These are phyloP conservation scores for Orchesella cincta DNA, from an alignment of 1,140 invertebrate genomes.

Conservation along the genomic window DNA sequence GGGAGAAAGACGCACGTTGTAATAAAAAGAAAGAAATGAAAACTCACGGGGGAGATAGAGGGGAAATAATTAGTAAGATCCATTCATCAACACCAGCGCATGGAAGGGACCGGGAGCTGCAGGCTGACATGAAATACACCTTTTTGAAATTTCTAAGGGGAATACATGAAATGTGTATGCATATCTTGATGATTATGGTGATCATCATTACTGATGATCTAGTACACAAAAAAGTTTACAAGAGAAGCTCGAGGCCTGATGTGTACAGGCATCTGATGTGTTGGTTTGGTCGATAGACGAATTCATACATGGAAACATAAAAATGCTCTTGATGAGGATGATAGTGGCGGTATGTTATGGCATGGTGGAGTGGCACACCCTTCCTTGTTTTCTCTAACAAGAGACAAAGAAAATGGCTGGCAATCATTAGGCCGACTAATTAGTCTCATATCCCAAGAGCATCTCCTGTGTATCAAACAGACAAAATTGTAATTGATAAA, in stretches of 20 bases:
- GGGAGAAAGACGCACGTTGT: not conserved
- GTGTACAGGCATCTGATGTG: no score
- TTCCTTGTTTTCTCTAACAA: not conserved
- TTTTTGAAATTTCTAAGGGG: constrained; percentile 10
- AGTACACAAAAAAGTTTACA: not conserved
- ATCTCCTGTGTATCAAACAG: no score
- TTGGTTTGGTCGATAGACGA: no score
- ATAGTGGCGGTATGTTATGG: not conserved
- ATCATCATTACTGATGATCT: not conserved
- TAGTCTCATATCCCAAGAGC: not conserved
- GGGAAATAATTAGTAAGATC: constrained; percentile 30
- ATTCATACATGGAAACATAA: no score
- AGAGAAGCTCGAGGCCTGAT: not conserved
- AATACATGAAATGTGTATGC: not conserved
- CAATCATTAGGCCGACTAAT: constrained; percentile 15
- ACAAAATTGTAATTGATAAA: no score
- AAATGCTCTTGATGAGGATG: not conserved
- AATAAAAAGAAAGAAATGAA: constrained; percentile 19
- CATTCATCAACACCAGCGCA: constrained; percentile 21
- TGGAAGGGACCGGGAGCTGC: not conserved
- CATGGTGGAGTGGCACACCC: not conserved
- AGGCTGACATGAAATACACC: constrained; percentile 2
- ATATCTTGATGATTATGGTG: not conserved
- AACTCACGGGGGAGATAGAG: constrained; percentile 9
- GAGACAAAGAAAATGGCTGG: not conserved